Percentiles rank a stretch among this genome's conserved stretches.
phyloP scores from a whole-genome alignment of 2,888 invertebrate species.

The Bhutanitis thaidina region DNA sequence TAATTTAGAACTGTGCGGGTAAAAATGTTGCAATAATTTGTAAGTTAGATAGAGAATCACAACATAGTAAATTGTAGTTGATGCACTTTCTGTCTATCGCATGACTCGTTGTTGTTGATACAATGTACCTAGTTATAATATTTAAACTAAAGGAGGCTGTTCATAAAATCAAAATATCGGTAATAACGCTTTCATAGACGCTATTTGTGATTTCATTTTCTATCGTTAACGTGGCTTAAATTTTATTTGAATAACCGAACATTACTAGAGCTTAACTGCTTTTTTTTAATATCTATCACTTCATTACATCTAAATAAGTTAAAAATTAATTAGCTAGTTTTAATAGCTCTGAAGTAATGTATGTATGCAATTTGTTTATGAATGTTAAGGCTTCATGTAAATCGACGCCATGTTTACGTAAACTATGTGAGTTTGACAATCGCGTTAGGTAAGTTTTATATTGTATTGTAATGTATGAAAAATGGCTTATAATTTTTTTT shows the following conservation, averaged over 20 bases:
- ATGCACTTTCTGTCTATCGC: conserved; percentile 5
- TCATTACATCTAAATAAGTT: background rate
- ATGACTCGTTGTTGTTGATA: background rate
- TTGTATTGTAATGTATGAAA: background rate
- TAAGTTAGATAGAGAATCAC: conserved; percentile 28
- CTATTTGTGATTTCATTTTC: too few relatives aligned
- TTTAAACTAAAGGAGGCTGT: background rate
- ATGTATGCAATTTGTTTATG: background rate
- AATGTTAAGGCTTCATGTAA: background rate
- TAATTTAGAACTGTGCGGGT: conserved; percentile 39
- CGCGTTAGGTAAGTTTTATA: background rate
- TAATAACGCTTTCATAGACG: too few relatives aligned
- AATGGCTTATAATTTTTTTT: background rate
- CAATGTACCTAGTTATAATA: too few relatives aligned
- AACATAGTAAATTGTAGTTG: conserved; percentile 14
- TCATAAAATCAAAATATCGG: background rate
- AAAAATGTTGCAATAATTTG: conserved; percentile 39
- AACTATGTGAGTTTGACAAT: background rate
- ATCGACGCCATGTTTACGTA: background rate
- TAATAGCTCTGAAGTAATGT: background rate
- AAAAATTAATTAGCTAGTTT: conserved; percentile 3
- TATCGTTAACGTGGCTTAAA: too few relatives aligned
- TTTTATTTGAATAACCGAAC: too few relatives aligned
- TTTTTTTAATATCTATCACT: background rate
- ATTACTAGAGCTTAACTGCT: too few relatives aligned